Evolutionary conservation across 2,888 invertebrate genomes (phyloP).

Genomic region (Linyphia triangularis): DNA sequence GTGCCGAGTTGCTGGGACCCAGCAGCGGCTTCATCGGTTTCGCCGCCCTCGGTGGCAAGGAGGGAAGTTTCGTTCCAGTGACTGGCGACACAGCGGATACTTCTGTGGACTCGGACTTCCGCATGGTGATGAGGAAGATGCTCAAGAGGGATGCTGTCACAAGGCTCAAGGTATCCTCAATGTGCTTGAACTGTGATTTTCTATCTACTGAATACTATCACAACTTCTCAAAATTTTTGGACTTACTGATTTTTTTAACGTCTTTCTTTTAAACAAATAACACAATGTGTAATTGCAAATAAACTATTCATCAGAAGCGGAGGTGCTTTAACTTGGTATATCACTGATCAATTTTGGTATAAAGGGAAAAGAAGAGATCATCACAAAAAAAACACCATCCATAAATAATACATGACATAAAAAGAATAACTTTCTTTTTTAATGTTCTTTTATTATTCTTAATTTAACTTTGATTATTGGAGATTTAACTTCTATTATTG

Average conservation of each 20-base stretch:
- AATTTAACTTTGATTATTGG: too few relatives aligned
- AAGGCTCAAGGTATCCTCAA: slow-evolving; percentile 87
- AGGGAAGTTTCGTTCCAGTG: slow-evolving; percentile 83
- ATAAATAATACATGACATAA: not conserved
- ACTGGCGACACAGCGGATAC: slow-evolving; percentile 83
- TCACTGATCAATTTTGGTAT: not conserved
- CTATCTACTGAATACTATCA: too few relatives aligned
- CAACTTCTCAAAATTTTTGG: too few relatives aligned
- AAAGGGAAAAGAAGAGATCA: not conserved
- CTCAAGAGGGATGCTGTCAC: slow-evolving; percentile 94
- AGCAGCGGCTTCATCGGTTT: slow-evolving; percentile 85
- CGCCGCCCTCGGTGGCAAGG: slow-evolving; percentile 83
- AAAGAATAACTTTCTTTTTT: too few relatives aligned
- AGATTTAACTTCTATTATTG: too few relatives aligned
- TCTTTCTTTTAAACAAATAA: too few relatives aligned
- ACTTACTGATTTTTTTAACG: not conserved
- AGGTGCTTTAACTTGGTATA: too few relatives aligned
- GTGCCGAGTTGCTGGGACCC: slow-evolving; percentile 88
- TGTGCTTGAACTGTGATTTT: not conserved
- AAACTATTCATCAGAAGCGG: too few relatives aligned
- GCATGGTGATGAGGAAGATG: slow-evolving; percentile 90
- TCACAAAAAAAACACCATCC: too few relatives aligned
- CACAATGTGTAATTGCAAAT: too few relatives aligned
- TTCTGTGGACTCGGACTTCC: slow-evolving; percentile 86
- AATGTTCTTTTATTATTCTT: too few relatives aligned